Evolutionary conservation across 92 coral and sea anemone genomes (phyloP), one percentile per base, ranked within the genome.

Genomic region (Pocillopora grandis): DNA sequence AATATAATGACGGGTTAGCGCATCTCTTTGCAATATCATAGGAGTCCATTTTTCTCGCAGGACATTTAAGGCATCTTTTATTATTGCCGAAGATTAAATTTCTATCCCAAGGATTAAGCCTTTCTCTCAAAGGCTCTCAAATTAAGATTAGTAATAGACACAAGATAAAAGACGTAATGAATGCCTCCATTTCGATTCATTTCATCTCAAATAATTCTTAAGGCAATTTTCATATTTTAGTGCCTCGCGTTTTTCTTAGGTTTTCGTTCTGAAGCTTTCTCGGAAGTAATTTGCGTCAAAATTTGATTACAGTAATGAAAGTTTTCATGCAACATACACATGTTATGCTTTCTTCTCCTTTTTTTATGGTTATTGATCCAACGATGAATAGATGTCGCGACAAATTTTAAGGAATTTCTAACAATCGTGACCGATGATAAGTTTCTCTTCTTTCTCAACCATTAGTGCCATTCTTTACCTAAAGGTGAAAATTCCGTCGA

Each of bases 201-300:
- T 55, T 19, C 78, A 74, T 58, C 37, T 74, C 23, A 74, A 74
- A 74, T 31, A 72, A 61, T 73, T 42, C 42, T 52, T 56, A 5
- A 64, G 33, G 74, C 55, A 62, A 65, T 73, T 73, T 73, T 62
- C 73, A 52, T 62, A 27, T 73, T 62, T 62, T 74, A 83, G 73
- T 48, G 72, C 55, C n/a, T 60, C 42, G 42, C 3, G 60, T 20
- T 27, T 23, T 33, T 15, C 59, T 1, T 19, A 42, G 19, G 23
- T 12, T 63, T 79, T 72, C 14, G 62, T 18, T 48, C 6, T 74
- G 19, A 16, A 83, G 86, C 80, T 52, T 56, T 83, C 64, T 64
- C 86, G 86, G 80, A 83, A 83, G 80, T 20, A 16, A 74, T 83
- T 68, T 16, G 56, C 63, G 63, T 73, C 74, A 73, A 73, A 49